These are phyloP conservation scores for Synchiropus splendidus DNA, from an alignment of 2,113 vertebrate species.

Conservation along the genomic window DNA sequence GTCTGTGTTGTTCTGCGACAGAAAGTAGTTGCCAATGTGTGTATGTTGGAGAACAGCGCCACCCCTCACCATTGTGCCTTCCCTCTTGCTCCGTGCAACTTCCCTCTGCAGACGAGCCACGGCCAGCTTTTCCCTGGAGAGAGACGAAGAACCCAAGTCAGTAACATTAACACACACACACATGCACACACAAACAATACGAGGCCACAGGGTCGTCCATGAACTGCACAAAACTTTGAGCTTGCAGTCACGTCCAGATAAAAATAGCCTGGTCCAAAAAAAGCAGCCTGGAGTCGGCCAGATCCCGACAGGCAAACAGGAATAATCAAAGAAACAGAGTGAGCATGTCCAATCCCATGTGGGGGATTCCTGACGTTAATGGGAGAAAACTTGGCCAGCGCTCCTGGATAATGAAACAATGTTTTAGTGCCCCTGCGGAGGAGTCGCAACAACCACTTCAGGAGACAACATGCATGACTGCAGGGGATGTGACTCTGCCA, in stretches of 20 bases:
- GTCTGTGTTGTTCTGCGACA: too few species aligned
- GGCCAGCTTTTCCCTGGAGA: conserved; percentile 82
- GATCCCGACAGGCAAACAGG: conserved; percentile 18
- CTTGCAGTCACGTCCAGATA: conserved; percentile 22
- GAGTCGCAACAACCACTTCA: conserved; percentile 25
- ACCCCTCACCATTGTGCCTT: conserved; percentile 80
- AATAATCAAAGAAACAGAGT: conserved; percentile 46
- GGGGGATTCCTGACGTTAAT: conserved; percentile 48
- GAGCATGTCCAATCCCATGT: conserved; percentile 36
- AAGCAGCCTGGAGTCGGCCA: conserved; percentile 41
- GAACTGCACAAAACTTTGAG: conserved; percentile 8
- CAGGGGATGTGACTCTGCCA: not conserved
- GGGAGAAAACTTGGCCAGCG: conserved; percentile 43
- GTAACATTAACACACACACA: conserved; percentile 15
- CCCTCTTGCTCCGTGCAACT: conserved; percentile 77
- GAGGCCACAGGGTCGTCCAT: conserved; percentile 1
- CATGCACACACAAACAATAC: conserved; percentile 5
- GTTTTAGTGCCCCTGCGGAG: conserved; percentile 28
- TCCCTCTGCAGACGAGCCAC: conserved; percentile 84
- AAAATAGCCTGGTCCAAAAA: conserved; percentile 46
- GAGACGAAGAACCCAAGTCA: conserved; percentile 2
- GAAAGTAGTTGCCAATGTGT: too few species aligned
- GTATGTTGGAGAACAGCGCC: conserved; percentile 11
- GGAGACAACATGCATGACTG: not conserved
- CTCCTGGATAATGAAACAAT: conserved; percentile 25